A percentile compares a stretch with the other conserved stretches of the same genome.
Conservation (phyloP, 2,888 invertebrate species). For the Drosophila vallismaia region DNA sequence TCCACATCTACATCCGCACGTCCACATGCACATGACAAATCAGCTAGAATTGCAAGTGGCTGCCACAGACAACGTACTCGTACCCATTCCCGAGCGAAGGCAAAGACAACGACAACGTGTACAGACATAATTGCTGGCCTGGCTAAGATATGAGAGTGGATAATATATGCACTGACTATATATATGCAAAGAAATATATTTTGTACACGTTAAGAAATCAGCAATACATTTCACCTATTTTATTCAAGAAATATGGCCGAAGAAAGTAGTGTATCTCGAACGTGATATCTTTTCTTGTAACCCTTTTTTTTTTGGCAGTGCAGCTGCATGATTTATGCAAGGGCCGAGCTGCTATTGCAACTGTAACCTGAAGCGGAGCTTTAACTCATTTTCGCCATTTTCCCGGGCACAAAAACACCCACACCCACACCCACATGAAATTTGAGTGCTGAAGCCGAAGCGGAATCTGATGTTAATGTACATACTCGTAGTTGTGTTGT, state of each 20-base stretch:
- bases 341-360: constrained; percentile 48
- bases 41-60: constrained; percentile 71
- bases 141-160: constrained; percentile 17
- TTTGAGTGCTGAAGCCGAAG: constrained; percentile 1
- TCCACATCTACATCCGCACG: constrained; percentile 31
- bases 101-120: constrained; percentile 51
- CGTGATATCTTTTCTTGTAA: too few relatives aligned
- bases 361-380: constrained; percentile 35
- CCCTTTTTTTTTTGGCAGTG: constrained; percentile 14
- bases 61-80: constrained; percentile 56
- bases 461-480: constrained; percentile 1
- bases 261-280: too few relatives aligned
- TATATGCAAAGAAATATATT: background rate
- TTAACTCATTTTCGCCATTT: constrained; percentile 43
- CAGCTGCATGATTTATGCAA: constrained; percentile 63
- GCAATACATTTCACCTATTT: too few relatives aligned
- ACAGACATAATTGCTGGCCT: constrained; percentile 55
- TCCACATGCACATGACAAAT: constrained; percentile 65
- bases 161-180: constrained; percentile 16
- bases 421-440: background rate
- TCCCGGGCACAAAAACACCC: constrained; percentile 13
- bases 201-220: background rate
- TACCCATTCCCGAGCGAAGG: constrained; percentile 1
- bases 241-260: too few relatives aligned
- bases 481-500: constrained; percentile 32